phyloP scores from a whole-genome alignment of 2,797 vertebrate species.

The Hypotaenidia okinawae region DNA sequence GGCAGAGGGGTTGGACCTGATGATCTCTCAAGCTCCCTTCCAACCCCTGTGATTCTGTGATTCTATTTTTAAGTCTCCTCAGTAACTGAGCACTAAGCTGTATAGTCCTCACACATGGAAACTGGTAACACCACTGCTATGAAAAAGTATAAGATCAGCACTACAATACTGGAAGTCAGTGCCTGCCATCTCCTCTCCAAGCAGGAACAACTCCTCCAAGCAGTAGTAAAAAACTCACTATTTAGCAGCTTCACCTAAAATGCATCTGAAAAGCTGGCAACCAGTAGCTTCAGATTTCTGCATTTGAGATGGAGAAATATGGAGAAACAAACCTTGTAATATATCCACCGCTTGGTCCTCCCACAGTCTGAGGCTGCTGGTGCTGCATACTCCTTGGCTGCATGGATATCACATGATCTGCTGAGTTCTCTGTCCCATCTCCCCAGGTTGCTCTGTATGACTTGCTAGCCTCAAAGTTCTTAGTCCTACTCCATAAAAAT shows the following conservation, averaged over 20 bases:
- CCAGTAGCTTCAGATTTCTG: neutral
- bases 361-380: conserved; percentile 67
- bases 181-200: neutral
- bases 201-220: neutral
- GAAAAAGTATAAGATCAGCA: neutral
- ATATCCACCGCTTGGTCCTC: conserved; percentile 84
- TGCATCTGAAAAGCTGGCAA: neutral
- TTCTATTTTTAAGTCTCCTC: neutral
- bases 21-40: no score
- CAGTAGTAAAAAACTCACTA: neutral
- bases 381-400: conserved; percentile 83
- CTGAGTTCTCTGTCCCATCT: conserved; percentile 69
- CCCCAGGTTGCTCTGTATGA: conserved; percentile 91
- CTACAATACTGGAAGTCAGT: neutral
- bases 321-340: conserved; percentile 84
- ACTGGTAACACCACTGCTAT: neutral
- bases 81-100: neutral
- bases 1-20: no score
- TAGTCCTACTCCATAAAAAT: conserved; percentile 75
- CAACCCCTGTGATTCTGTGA: no score
- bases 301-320: neutral
- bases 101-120: neutral
- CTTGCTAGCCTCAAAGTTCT: conserved; percentile 88
- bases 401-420: conserved; percentile 81
- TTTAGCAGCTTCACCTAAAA: neutral